Conservation (phyloP, 1,140 invertebrate genomes). For the Drusus annulatus region DNA sequence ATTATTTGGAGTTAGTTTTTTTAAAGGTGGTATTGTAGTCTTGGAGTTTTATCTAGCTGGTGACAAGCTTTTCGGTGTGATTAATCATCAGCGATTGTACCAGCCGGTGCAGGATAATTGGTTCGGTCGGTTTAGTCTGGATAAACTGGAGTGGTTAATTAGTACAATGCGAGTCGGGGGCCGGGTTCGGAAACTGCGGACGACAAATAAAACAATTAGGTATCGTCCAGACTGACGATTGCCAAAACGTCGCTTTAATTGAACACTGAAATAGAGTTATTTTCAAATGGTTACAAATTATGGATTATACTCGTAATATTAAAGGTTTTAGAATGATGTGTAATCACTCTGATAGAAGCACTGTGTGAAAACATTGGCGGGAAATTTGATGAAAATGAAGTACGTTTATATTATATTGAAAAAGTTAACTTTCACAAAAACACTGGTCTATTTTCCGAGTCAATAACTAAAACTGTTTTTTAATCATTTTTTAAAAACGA, state of each 20-base stretch:
- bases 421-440: slow-evolving; percentile 12
- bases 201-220: slow-evolving; percentile 55
- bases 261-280: background rate
- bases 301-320: no score
- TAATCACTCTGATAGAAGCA: no score
- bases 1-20: background rate
- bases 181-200: slow-evolving; percentile 12
- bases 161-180: slow-evolving; percentile 22
- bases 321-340: no score
- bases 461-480: background rate
- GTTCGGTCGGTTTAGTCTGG: slow-evolving; percentile 14
- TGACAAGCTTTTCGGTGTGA: slow-evolving; percentile 4
- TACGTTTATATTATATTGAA: background rate
- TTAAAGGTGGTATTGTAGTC: background rate
- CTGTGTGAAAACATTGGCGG: background rate
- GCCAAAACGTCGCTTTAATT: slow-evolving; percentile 7
- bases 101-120: slow-evolving; percentile 13
- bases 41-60: slow-evolving; percentile 4
- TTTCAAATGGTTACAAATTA: background rate
- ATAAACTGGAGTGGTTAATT: slow-evolving; percentile 41
- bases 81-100: slow-evolving; percentile 8
- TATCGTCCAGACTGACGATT: background rate
- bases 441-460: slow-evolving; percentile 9
- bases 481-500: background rate
- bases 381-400: background rate